phyloP scores from a whole-genome alignment of 2,888 invertebrate species.

The Harmothoe impar region DNA sequence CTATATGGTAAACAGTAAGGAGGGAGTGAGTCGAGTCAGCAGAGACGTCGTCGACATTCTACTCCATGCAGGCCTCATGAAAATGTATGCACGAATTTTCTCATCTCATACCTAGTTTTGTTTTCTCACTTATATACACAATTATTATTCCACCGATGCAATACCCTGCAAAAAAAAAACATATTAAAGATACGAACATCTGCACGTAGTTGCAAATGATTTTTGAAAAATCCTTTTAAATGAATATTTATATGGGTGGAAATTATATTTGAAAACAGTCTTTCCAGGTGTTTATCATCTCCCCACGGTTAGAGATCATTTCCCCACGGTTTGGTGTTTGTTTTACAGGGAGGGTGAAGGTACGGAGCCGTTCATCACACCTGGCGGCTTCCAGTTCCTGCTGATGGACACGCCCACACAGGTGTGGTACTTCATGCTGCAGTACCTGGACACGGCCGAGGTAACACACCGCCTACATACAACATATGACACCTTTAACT shows the following conservation, averaged over 20 bases:
- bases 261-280: background rate
- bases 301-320: background rate
- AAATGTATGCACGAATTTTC: slow-evolving; percentile 85
- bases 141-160: no score
- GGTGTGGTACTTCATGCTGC: slow-evolving; percentile 98
- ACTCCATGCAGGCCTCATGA: slow-evolving; percentile 96
- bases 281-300: background rate
- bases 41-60: slow-evolving; percentile 95
- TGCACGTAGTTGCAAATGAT: no score
- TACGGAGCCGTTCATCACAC: slow-evolving; percentile 89
- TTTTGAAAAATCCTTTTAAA: no score
- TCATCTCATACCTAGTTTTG: background rate
- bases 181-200: no score
- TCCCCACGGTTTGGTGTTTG: no score
- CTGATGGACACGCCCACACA: slow-evolving; percentile 96
- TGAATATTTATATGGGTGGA: no score
- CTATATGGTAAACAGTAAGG: slow-evolving; percentile 95
- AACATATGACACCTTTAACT: background rate
- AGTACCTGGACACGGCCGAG: slow-evolving; percentile 96
- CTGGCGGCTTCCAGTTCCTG: slow-evolving; percentile 97
- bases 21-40: slow-evolving; percentile 87
- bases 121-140: background rate
- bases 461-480: slow-evolving; percentile 76
- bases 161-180: no score
- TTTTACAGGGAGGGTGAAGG: slow-evolving; percentile 84